Evolutionary conservation across 2,113 vertebrate species (phyloP), one percentile per base, ranked within the genome.

Genomic region (Gobiocypris rarus): DNA sequence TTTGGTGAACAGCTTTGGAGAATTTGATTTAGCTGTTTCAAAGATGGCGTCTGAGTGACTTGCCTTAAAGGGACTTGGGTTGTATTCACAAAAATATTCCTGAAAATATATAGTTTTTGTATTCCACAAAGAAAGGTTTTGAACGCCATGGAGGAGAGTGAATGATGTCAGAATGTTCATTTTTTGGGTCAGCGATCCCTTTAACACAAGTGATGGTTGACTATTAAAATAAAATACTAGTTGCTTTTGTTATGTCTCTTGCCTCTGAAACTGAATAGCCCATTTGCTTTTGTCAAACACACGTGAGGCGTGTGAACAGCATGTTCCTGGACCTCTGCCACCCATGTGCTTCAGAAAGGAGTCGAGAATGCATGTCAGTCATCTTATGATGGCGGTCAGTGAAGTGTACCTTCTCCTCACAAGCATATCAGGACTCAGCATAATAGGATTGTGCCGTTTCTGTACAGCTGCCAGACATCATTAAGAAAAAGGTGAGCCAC

Each of bases 391-490:
- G 65, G 71, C 14, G 24, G 24, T 74, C 45, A 50, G 7, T 48
- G 38, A 43, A 45, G 69, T 24, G 41, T 50, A 74, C n/a, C 24
- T 50, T 26, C 43, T 38, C 79, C 43, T 86, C 26, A 56, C 54
- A 63, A 50, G 84, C 48, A 89, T 87, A 87, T 82, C 89, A 87
- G 89, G 73, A 89, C 89, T 86, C 83, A 83, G 82, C 82, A 84
- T 91, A 93, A 93, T 92, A 84, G 89, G 91, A 93, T 92, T 89
- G 75, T 82, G 87, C n/a, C 61, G 14, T 69, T 82, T 82, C 83
- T 75, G 88, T 59, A 75, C 75, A 43, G 41, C 63, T 86, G 85
- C 85, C 83, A 81, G 78, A 78, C 19, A 28, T 41, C 34, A 91
- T 93, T 89, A 90, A 89, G 77, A 90, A 89, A 86, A 89, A 85